Percentiles rank a stretch among this genome's conserved stretches.
Evolutionary conservation across 2,113 vertebrate species (phyloP).

Genomic region (Parus major): DNA sequence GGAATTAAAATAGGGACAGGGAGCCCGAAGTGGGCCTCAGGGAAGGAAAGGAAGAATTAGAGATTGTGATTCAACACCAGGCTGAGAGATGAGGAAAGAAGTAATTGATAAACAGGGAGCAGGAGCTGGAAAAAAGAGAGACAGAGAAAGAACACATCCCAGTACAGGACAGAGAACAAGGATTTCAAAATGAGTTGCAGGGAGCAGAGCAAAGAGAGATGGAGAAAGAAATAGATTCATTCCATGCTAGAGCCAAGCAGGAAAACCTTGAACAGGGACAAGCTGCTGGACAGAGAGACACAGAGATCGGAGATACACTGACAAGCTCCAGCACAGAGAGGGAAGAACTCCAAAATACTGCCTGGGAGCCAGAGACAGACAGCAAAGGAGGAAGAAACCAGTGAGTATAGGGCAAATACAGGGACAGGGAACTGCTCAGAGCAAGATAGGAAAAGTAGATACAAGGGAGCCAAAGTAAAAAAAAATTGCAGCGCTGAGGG

Average conservation of each 20-base stretch:
- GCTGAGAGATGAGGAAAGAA: background rate
- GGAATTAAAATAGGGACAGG: background rate
- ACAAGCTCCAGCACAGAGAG: background rate
- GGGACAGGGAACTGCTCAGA: background rate
- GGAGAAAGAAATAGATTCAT: background rate
- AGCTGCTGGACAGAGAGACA: rapidly evolving
- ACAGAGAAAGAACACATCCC: background rate
- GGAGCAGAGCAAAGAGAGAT: background rate
- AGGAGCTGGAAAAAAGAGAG: background rate
- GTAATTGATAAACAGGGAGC: background rate
- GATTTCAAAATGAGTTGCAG: background rate
- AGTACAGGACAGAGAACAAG: background rate
- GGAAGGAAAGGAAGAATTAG: background rate
- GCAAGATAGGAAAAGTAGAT: background rate
- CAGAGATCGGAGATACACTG: background rate
- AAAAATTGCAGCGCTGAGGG: background rate
- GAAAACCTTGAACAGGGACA: background rate
- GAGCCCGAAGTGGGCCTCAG: background rate
- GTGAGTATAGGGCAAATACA: background rate
- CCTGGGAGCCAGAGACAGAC: background rate
- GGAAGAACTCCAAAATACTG: background rate
- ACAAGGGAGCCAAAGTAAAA: background rate
- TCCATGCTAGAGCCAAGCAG: background rate
- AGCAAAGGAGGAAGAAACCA: background rate
- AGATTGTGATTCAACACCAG: background rate